These are phyloP conservation scores for Hesperia comma DNA, from an alignment of 2,888 invertebrate genomes.

Conservation along the genomic window DNA sequence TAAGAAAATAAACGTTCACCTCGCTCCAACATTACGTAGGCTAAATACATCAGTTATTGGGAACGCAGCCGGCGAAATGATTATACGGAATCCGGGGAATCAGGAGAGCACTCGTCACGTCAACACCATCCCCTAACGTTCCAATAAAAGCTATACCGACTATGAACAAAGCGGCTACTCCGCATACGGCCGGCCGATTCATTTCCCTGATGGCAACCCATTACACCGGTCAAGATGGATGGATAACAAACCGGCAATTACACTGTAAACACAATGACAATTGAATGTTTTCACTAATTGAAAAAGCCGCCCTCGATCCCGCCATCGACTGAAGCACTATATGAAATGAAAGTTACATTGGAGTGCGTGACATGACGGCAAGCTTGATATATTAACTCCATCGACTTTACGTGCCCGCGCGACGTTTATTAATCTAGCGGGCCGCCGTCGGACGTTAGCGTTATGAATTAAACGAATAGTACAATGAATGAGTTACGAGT, in stretches of 20 bases:
- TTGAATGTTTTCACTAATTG: slow-evolving; percentile 82
- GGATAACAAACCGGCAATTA: slow-evolving; percentile 81
- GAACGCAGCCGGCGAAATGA: slow-evolving; percentile 3
- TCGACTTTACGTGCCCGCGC: slow-evolving; percentile 73
- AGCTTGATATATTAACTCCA: slow-evolving; percentile 75
- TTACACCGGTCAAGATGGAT: slow-evolving; percentile 80
- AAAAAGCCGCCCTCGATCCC: slow-evolving; percentile 73
- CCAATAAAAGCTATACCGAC: slow-evolving; percentile 65
- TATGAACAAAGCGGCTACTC: slow-evolving; percentile 66
- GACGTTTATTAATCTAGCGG: slow-evolving; percentile 76
- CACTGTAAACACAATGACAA: slow-evolving; percentile 80
- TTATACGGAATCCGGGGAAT: slow-evolving; percentile 10
- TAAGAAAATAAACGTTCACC: neutral
- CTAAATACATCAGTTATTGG: neutral
- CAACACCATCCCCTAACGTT: slow-evolving; percentile 62
- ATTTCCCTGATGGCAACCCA: slow-evolving; percentile 80
- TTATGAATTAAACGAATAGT: slow-evolving; percentile 61
- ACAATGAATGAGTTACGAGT: slow-evolving; percentile 2
- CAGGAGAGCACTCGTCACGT: slow-evolving; percentile 22
- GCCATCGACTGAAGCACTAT: slow-evolving; percentile 76
- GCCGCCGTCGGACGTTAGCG: slow-evolving; percentile 61
- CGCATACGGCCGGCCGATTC: slow-evolving; percentile 65
- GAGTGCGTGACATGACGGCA: slow-evolving; percentile 68
- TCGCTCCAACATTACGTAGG: neutral
- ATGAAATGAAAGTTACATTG: slow-evolving; percentile 72